Evolutionary conservation across 1,140 invertebrate genomes (phyloP), one percentile per base, ranked within the genome.

Genomic region (Gryon sp.): DNA sequence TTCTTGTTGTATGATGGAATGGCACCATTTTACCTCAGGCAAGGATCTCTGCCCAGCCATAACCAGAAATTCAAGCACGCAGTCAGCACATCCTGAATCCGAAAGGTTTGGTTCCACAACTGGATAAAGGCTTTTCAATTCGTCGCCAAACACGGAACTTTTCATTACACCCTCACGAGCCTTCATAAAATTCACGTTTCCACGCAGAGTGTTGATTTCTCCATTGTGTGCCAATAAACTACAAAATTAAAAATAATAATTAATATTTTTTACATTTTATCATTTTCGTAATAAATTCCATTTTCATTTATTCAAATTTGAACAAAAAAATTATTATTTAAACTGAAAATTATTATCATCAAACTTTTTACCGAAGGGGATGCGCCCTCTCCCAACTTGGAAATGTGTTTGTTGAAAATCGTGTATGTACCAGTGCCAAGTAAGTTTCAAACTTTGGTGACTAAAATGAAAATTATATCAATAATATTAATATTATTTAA

Each of bases 361-460:
- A 45, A 60, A 43, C 11, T 32, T 75, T 76, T 88, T 89, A 97
- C 95, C 98, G 93, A 81, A 99, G 90, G n/a, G 98, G 98, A 90
- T 99, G 98, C 8, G 98, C 98, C 81, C 98, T 92, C 88, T 99
- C 98, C 98, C 98, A 99, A 83, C 95, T 98, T 4, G 98, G 98
- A 83, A 99, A 99, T 12, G 98, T 99, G 88, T 99, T 99, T 38
- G 98, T 99, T 1, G 97, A 99, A 90, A 99, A 99, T 68, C 95
- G 91, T 12, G 98, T 99, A 86, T 99, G 98, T 0, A 99, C 97
- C 81, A 99, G 87, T 15, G 98, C 96, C 81, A 99, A 83, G 85
- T 99, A 98, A 0, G 97, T 98, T 78, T 97, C 94, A 87, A 96
- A 99, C 30, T 94, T 92, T 1, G 95, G 93, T 88, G 92, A 90